Base-by-base conservation (phyloP, 92 coral and sea anemone genomes). In the Blastomussa wellsi region DNA sequence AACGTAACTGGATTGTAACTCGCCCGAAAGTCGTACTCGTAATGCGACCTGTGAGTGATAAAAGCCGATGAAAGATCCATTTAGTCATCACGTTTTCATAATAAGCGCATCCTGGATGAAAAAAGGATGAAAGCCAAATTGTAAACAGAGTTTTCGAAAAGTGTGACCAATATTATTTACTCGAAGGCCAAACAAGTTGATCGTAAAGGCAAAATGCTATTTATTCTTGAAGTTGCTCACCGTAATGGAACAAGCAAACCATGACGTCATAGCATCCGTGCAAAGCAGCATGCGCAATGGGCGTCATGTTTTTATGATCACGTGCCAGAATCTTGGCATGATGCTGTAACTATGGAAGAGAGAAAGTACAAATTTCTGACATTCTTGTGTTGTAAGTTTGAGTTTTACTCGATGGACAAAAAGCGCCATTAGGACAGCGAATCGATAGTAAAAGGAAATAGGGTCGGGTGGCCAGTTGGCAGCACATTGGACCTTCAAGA, bases 231-330 rank as follows among this genome's bases (percentile, higher is more conserved):
- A 16, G 8, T 49, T 57, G 33, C 95, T 82, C 71, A 94, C 98
- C 90, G 72, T 94, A 87, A 32, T 84, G 79, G 79, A 94, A 94
- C 57, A 94, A 62, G 57, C 92, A 94, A n/a, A 90, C 91, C 93
- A 94, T 88, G 86, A 94, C 91, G 83, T 94, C 95, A 86, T 85
- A 94, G 77, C 85, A 87, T 57, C 95, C 98, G 62, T 94, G 95
- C 75, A 94, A 70, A 24, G 98, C 89, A 57, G 98, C 98, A 59
- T 92, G 95, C 41, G 98, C 95, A 42, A 94, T 69, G 10, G 98
- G 93, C 8, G 98, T 94, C 98, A 94, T 94, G 62, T 80, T 80
- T 87, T 94, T 94, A 88, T 92, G 92, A 74, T 94, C 98, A 72
- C 98, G 93, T 70, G 89, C 68, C 69, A 94, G 88, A 20, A 94